phyloP scores from a whole-genome alignment of 35 echinoderm and acorn worm genomes.

The Acanthaster planci region DNA sequence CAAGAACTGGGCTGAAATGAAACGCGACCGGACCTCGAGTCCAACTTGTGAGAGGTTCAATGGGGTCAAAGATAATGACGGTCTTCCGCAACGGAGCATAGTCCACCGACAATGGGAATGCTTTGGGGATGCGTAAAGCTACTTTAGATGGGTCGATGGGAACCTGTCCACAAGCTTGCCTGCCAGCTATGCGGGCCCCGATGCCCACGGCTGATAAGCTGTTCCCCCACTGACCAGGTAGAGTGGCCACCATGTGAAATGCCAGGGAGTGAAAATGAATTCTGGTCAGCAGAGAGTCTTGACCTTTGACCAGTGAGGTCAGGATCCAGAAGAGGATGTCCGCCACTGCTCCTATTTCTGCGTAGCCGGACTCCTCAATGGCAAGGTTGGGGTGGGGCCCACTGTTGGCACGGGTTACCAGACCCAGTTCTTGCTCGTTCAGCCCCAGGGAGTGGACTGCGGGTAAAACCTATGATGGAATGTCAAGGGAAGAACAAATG shows the following conservation, averaged over 20 bases:
- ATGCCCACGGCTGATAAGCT: conserved; percentile 69
- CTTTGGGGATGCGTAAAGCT: conserved; percentile 69
- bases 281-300: conserved; percentile 44
- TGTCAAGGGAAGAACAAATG: background rate
- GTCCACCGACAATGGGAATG: conserved; percentile 69
- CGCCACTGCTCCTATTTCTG: conserved; percentile 78
- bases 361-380: conserved; percentile 51
- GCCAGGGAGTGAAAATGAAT: conserved; percentile 92
- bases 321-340: conserved; percentile 87
- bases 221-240: conserved; percentile 69
- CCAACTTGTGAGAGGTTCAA: conserved; percentile 63
- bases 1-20: conserved; percentile 89
- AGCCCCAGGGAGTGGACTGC: conserved; percentile 81
- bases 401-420: conserved; percentile 61
- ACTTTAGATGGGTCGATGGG: conserved; percentile 66
- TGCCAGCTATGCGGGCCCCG: conserved; percentile 64
- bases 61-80: conserved; percentile 60
- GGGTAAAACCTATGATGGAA: conserved; percentile 67
- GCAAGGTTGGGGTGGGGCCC: conserved; percentile 57
- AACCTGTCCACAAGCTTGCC: conserved; percentile 74
- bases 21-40: conserved; percentile 63
- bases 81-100: conserved; percentile 45
- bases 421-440: conserved; percentile 91
- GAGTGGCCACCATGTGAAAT: conserved; percentile 82
- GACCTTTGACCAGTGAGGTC: conserved; percentile 24